Conservation (phyloP, 2,113 vertebrate species). For the Cynoglossus semilaevis region DNA sequence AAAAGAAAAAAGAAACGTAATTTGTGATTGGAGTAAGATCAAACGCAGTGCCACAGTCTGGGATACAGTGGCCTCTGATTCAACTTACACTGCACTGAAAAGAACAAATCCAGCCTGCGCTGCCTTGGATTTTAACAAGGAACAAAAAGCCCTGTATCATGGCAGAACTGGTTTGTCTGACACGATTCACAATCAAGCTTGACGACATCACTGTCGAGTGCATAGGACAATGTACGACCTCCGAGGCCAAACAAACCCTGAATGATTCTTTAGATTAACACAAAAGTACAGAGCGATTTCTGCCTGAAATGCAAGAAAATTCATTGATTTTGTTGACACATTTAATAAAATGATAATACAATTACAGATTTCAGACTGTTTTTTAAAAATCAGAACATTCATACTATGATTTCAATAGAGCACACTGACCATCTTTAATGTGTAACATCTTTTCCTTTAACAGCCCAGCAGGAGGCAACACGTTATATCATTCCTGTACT, state of each 20-base stretch:
- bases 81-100: conserved; percentile 8
- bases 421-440: neutral
- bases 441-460: neutral
- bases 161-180: conserved; percentile 16
- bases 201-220: neutral
- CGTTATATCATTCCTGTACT: neutral
- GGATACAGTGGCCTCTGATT: conserved; percentile 24
- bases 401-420: neutral
- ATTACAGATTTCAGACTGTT: no score
- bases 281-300: neutral
- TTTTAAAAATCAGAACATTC: no score
- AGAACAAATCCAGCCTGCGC: neutral
- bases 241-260: neutral
- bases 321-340: no score
- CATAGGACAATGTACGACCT: neutral
- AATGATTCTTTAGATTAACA: neutral
- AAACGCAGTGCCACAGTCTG: conserved; percentile 16
- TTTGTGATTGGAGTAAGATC: conserved; percentile 33
- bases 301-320: no score
- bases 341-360: no score
- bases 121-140: neutral
- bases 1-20: conserved; percentile 2
- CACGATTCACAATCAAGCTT: conserved; percentile 8
- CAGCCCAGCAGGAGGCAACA: neutral
- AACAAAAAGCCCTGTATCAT: neutral